phyloP scores from a whole-genome alignment of 2,888 invertebrate species.

The Clusia tigrina region DNA sequence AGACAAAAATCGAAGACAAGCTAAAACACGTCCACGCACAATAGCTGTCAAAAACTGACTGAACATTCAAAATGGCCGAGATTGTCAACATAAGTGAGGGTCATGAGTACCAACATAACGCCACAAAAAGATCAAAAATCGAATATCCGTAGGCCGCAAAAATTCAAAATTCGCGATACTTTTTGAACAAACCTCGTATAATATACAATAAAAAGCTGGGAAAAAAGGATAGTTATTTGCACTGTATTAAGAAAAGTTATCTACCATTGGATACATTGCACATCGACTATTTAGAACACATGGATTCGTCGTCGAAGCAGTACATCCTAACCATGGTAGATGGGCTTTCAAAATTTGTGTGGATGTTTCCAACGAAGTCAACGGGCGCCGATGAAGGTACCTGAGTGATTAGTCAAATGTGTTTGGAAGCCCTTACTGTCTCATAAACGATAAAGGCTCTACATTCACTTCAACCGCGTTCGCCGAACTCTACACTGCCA shows the following conservation, averaged over 20 bases:
- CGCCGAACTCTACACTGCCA: conserved; percentile 13
- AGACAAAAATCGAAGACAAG: no score
- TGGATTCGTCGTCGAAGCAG: conserved; percentile 36
- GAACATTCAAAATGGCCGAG: conserved; percentile 27
- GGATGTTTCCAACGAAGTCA: conserved; percentile 29
- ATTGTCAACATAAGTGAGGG: no score
- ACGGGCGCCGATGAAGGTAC: conserved; percentile 19
- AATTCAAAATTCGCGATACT: no score
- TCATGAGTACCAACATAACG: no score
- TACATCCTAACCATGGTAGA: conserved; percentile 27
- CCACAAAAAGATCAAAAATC: no score
- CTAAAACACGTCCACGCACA: no score
- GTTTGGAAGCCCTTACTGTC: conserved; percentile 11
- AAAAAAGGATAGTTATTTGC: conserved; percentile 50
- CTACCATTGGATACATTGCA: conserved; percentile 49
- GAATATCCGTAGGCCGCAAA: no score
- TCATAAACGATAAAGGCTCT: conserved; percentile 12
- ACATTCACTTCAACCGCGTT: conserved; percentile 29
- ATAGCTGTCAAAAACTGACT: no score
- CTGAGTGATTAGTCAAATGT: background rate
- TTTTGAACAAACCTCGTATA: no score
- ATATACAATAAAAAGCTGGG: conserved; percentile 44
- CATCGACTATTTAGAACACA: conserved; percentile 29
- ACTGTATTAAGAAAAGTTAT: conserved; percentile 49
- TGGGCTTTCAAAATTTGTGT: conserved; percentile 25